phyloP scores from a whole-genome alignment of 2,888 invertebrate genomes.

The Pyrochroa serraticornis region DNA sequence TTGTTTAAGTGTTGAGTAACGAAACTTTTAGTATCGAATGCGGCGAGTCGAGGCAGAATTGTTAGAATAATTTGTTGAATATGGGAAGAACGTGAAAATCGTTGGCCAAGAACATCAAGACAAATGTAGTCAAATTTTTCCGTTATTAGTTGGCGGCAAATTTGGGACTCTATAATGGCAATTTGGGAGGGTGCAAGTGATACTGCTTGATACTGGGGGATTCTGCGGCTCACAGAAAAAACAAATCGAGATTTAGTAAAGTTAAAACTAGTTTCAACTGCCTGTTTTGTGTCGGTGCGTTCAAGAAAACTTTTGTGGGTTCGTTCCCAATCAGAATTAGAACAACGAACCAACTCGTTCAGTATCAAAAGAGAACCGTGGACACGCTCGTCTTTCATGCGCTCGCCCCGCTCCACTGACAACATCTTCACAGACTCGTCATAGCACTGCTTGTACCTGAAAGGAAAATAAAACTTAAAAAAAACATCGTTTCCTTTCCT shows the following conservation, averaged over 20 bases:
- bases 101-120: constrained; percentile 78
- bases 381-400: constrained; percentile 85
- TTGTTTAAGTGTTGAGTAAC: constrained; percentile 74
- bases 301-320: constrained; percentile 76
- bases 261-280: constrained; percentile 45
- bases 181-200: constrained; percentile 62
- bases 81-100: constrained; percentile 62
- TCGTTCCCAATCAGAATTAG: constrained; percentile 86
- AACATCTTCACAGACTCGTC: constrained; percentile 85
- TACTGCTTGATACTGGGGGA: constrained; percentile 55
- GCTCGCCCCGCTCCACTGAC: constrained; percentile 75
- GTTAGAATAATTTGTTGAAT: constrained; percentile 88
- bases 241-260: constrained; percentile 47
- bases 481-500: too few species aligned
- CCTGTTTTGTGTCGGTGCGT: constrained; percentile 50
- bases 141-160: constrained; percentile 80
- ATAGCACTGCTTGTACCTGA: constrained; percentile 84
- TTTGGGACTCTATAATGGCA: constrained; percentile 82
- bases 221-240: constrained; percentile 53
- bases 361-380: constrained; percentile 92
- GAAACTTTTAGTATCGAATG: constrained; percentile 87
- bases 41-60: constrained; percentile 89
- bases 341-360: constrained; percentile 91
- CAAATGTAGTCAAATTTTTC: constrained; percentile 85
- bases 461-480: constrained; percentile 19